These are phyloP conservation scores for Sorex fumeus DNA, from an alignment of 2,113 vertebrate genomes.

Conservation along the genomic window DNA sequence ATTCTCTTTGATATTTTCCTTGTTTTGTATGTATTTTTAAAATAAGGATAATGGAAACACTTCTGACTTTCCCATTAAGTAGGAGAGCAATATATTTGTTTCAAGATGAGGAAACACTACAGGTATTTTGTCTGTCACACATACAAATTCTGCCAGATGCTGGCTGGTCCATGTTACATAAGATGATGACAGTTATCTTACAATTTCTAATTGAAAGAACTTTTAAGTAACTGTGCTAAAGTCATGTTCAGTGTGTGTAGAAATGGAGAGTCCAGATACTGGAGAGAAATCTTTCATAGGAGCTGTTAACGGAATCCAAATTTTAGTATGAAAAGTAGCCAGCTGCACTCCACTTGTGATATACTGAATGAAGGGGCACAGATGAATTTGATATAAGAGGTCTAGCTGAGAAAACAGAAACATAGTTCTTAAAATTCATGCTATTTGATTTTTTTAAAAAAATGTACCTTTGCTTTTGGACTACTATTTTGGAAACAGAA, in stretches of 20 bases:
- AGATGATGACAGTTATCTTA: conserved; percentile 82
- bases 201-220: conserved; percentile 81
- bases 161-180: conserved; percentile 51
- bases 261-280: conserved; percentile 63
- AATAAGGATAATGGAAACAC: conserved; percentile 65
- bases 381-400: conserved; percentile 64
- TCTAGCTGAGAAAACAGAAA: conserved; percentile 65
- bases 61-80: conserved; percentile 76
- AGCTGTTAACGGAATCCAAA: conserved; percentile 73
- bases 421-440: conserved; percentile 69
- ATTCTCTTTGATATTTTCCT: conserved; percentile 62
- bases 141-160: conserved; percentile 68
- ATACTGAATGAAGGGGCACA: conserved; percentile 44
- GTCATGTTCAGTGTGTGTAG: conserved; percentile 71
- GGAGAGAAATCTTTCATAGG: conserved; percentile 50
- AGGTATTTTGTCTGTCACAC: conserved; percentile 72
- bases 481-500: conserved; percentile 37
- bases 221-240: conserved; percentile 77
- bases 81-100: conserved; percentile 68
- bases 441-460: conserved; percentile 25
- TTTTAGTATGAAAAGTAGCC: conserved; percentile 62
- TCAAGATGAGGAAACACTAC: conserved; percentile 70
- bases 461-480: conserved; percentile 53
- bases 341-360: conserved; percentile 76
- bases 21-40: conserved; percentile 54